phyloP scores from a whole-genome alignment of 2,113 vertebrate genomes.

The Xyrauchen texanus region DNA sequence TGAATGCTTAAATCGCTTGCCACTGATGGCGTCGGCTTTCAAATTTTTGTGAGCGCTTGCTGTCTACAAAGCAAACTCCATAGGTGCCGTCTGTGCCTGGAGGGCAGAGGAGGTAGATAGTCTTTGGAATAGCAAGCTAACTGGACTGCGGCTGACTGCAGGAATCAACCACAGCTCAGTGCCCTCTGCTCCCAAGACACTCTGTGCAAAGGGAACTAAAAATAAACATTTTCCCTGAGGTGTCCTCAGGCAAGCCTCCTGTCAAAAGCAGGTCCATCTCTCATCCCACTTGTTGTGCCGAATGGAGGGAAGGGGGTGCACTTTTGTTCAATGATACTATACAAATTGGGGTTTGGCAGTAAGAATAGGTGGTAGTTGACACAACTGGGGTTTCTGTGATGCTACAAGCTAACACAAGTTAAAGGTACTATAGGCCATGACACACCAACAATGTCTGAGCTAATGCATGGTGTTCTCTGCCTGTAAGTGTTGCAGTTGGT shows the following conservation, averaged over 20 bases:
- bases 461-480: not conserved
- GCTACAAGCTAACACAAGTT: not conserved
- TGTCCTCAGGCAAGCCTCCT: conserved; percentile 53
- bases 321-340: conserved; percentile 28
- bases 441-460: not conserved
- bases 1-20: conserved; percentile 37
- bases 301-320: not conserved
- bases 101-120: conserved; percentile 50
- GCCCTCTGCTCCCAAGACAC: conserved; percentile 57
- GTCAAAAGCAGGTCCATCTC: conserved; percentile 54
- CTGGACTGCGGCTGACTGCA: conserved; percentile 51
- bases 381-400: not conserved
- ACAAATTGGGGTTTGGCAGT: not conserved
- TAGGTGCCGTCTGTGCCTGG: conserved; percentile 51
- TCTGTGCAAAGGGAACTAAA: conserved; percentile 58
- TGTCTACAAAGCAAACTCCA: conserved; percentile 50
- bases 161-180: conserved; percentile 60
- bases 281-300: conserved; percentile 45
- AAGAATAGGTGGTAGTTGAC: not conserved
- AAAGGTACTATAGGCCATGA: not conserved
- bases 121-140: conserved; percentile 54
- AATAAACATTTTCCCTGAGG: conserved; percentile 58
- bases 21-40: not conserved
- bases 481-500: not conserved
- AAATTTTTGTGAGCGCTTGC: conserved; percentile 6